Conservation (phyloP, 2,888 invertebrate genomes). For the Acanthosepion pharaonis region DNA sequence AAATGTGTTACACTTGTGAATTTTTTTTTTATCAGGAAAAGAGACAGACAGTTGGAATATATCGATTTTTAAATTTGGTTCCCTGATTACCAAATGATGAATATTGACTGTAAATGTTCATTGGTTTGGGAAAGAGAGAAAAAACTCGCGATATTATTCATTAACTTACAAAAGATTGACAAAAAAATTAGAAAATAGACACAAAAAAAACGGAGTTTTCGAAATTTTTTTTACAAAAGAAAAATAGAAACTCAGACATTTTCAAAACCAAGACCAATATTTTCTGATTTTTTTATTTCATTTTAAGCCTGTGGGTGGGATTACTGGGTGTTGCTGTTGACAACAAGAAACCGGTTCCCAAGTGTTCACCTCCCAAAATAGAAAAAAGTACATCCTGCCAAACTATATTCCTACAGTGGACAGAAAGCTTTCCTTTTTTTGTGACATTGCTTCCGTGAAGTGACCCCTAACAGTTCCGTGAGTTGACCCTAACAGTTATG, state of each 20-base stretch:
- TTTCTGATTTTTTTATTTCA: background rate
- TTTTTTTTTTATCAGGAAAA: background rate
- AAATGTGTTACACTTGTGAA: background rate
- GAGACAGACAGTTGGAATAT: background rate
- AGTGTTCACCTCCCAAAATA: background rate
- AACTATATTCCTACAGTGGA: background rate
- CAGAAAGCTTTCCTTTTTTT: background rate
- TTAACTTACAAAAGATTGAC: constrained; percentile 56
- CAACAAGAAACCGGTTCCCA: background rate
- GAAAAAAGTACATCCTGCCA: background rate
- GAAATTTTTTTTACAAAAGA: background rate
- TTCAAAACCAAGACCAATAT: background rate
- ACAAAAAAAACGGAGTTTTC: background rate
- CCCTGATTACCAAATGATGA: background rate
- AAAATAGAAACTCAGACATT: background rate
- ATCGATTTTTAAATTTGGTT: background rate
- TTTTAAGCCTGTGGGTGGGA: background rate
- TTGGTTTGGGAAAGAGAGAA: constrained; percentile 72
- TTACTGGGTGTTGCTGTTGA: background rate
- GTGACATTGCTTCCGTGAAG: background rate
- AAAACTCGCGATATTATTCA: constrained; percentile 83
- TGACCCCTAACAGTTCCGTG: background rate
- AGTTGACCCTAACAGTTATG: background rate
- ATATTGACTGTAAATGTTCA: background rate
- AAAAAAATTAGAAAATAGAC: background rate